These are phyloP conservation scores for Fragum whitleyi DNA, from an alignment of 2,888 invertebrate genomes.

Conservation along the genomic window DNA sequence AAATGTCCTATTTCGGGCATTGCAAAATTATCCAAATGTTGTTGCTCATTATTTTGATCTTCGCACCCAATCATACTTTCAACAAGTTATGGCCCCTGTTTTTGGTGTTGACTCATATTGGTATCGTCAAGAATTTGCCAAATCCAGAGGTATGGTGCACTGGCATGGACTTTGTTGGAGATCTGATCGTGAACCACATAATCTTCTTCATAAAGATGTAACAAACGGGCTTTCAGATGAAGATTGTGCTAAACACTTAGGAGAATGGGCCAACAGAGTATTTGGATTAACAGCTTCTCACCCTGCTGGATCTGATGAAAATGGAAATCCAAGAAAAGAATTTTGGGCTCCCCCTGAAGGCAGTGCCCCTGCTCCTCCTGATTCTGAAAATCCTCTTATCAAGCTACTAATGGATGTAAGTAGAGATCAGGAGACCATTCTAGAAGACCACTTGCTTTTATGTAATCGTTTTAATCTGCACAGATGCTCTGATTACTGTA, in stretches of 20 bases:
- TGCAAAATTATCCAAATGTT: conserved; percentile 30
- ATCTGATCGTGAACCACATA: conserved; percentile 30
- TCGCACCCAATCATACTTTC: conserved; percentile 34
- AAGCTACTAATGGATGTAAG: conserved; percentile 34
- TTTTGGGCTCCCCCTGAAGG: conserved; percentile 36
- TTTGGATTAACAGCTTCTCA: conserved; percentile 24
- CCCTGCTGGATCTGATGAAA: conserved; percentile 29
- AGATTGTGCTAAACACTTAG: conserved; percentile 11
- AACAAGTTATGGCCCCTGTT: conserved; percentile 28
- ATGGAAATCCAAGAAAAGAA: conserved; percentile 24
- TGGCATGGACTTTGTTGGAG: too few species aligned
- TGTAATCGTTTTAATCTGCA: conserved; percentile 32
- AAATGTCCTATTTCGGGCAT: conserved; percentile 5
- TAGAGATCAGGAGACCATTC: conserved; percentile 7
- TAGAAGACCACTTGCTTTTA: conserved; percentile 29
- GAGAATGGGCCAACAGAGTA: conserved; percentile 1
- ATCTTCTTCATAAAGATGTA: conserved; percentile 9
- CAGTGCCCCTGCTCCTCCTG: conserved; percentile 23
- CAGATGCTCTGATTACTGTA: conserved; percentile 30
- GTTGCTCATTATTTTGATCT: conserved; percentile 37
- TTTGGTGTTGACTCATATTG: conserved; percentile 28
- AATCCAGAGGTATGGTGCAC: too few species aligned
- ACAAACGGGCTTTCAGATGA: conserved; percentile 18
- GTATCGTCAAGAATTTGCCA: too few species aligned
- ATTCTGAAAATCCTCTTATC: conserved; percentile 14